These are phyloP conservation scores for Cottus gobio DNA, from an alignment of 2,113 vertebrate species.

Conservation along the genomic window DNA sequence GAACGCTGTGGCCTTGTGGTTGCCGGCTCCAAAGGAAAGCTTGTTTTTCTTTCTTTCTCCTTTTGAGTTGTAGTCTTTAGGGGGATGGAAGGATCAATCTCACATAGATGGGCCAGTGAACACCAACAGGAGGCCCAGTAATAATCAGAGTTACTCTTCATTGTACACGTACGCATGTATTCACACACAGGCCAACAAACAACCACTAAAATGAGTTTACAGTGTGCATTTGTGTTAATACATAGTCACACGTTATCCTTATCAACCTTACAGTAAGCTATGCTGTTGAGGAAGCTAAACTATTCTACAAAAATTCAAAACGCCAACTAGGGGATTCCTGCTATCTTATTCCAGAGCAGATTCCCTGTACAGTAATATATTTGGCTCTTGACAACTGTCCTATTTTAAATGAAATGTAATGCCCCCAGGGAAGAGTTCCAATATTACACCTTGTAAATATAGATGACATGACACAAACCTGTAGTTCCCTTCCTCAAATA, in stretches of 20 bases:
- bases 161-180: constrained; percentile 27
- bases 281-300: neutral
- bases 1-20: constrained; percentile 50
- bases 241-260: neutral
- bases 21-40: constrained; percentile 13
- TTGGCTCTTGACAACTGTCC: constrained; percentile 31
- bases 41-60: constrained; percentile 49
- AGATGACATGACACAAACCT: constrained; percentile 33
- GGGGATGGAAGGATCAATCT: constrained; percentile 38
- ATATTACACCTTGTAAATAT: constrained; percentile 55
- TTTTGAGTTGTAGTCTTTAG: constrained; percentile 45
- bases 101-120: constrained; percentile 46
- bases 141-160: constrained; percentile 18
- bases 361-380: constrained; percentile 26
- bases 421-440: constrained; percentile 22
- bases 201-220: neutral
- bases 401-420: constrained; percentile 50
- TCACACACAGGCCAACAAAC: neutral
- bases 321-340: neutral
- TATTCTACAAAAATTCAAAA: constrained; percentile 1
- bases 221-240: neutral
- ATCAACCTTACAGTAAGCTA: neutral
- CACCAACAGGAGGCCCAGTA: constrained; percentile 46
- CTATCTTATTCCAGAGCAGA: neutral
- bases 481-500: constrained; percentile 34